Conservation (phyloP, 1,140 invertebrate species). For the Drosophila setifemur region DNA sequence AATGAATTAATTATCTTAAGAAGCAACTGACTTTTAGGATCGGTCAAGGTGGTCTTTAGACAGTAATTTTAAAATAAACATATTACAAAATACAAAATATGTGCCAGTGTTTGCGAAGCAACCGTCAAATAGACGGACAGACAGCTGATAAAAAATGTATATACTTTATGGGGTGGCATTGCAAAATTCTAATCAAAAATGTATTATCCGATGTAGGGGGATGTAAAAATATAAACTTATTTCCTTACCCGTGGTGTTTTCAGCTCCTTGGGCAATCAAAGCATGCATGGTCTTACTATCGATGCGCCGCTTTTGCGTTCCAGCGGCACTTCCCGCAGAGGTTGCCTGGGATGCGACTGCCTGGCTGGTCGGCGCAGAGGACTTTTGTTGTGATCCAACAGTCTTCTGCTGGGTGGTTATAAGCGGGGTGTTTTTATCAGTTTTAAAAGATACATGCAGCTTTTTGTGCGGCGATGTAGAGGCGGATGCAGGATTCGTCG, state of each 20-base stretch:
- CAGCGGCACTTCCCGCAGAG: constrained; percentile 70
- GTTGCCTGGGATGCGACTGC: constrained; percentile 8
- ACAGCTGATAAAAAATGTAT: too few relatives aligned
- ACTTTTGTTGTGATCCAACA: constrained; percentile 27
- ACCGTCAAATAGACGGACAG: too few relatives aligned
- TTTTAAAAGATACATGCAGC: constrained; percentile 62
- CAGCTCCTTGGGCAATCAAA: constrained; percentile 83
- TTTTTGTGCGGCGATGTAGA: constrained; percentile 63
- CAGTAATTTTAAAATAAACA: too few relatives aligned
- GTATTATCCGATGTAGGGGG: too few relatives aligned
- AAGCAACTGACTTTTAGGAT: too few relatives aligned
- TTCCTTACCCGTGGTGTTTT: constrained; percentile 83
- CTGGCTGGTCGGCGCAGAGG: background rate
- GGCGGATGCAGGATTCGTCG: constrained; percentile 20
- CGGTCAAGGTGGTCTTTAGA: too few relatives aligned
- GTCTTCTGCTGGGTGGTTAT: constrained; percentile 61
- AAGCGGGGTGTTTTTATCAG: constrained; percentile 51
- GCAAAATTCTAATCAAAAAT: too few relatives aligned
- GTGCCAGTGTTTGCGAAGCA: too few relatives aligned
- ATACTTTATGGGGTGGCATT: background rate
- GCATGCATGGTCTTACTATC: constrained; percentile 82
- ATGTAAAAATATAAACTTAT: too few relatives aligned
- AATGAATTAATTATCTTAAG: too few relatives aligned
- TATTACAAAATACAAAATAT: too few relatives aligned
- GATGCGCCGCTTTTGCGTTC: constrained; percentile 76